phyloP scores from a whole-genome alignment of 1,140 invertebrate genomes.

The Drosophila asahinai region DNA sequence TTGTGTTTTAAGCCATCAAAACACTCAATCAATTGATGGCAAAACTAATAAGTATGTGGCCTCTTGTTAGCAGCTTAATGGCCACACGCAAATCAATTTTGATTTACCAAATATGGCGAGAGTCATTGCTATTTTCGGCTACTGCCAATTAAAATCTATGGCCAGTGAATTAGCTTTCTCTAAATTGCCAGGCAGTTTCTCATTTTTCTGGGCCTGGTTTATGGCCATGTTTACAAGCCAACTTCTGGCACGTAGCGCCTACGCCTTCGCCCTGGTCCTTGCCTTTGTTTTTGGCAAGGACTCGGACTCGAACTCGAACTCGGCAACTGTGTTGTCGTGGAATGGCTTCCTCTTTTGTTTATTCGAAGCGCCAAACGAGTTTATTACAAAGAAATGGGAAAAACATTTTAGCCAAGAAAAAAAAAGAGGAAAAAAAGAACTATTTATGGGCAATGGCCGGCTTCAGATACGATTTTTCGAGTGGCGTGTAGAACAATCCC shows the following conservation, averaged over 20 bases:
- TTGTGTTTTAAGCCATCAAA: conserved; percentile 20
- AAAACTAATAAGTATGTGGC: conserved; percentile 28
- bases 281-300: conserved; percentile 63
- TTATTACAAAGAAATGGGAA: conserved; percentile 75
- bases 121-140: not conserved
- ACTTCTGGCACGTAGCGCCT: conserved; percentile 68
- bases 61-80: conserved; percentile 40
- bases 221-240: conserved; percentile 76
- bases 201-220: conserved; percentile 62
- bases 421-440: conserved; percentile 37
- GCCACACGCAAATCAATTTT: conserved; percentile 37
- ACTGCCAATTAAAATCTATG: conserved; percentile 30
- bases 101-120: conserved; percentile 35
- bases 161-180: conserved; percentile 12
- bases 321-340: conserved; percentile 63
- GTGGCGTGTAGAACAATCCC: conserved; percentile 64
- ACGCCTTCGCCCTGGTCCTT: conserved; percentile 23
- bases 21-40: conserved; percentile 34
- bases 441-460: conserved; percentile 76
- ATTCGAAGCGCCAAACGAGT: conserved; percentile 75
- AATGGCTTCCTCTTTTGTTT: conserved; percentile 70
- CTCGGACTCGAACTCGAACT: not conserved
- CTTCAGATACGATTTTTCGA: conserved; percentile 58
- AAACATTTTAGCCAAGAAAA: conserved; percentile 50
- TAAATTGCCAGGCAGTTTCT: conserved; percentile 53